Conservation (phyloP, 2,113 vertebrate genomes). For the Coptodon rendalli region DNA sequence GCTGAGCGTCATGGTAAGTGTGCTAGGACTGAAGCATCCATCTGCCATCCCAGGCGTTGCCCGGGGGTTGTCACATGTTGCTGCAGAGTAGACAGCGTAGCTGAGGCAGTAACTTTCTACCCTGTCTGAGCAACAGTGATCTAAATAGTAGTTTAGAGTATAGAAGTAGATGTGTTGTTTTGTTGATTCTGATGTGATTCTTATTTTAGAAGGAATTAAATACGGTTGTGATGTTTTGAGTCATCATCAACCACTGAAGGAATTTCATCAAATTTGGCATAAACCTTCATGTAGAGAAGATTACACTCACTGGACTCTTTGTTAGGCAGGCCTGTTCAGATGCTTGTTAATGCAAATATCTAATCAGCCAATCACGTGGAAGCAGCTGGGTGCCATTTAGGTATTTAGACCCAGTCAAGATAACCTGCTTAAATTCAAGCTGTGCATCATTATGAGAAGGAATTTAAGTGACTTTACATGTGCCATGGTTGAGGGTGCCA, state of each 20-base stretch:
- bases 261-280: background rate
- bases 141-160: background rate
- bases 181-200: background rate
- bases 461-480: background rate
- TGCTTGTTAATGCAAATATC: background rate
- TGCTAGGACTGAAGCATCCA: background rate
- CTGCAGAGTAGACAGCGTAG: conserved; percentile 1
- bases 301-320: background rate
- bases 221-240: background rate
- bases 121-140: background rate
- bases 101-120: background rate
- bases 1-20: conserved; percentile 60
- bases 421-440: background rate
- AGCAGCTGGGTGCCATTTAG: background rate
- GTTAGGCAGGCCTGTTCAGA: background rate
- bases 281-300: background rate
- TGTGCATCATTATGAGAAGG: background rate
- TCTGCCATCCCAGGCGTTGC: background rate
- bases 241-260: background rate
- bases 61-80: conserved; percentile 17
- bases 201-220: background rate
- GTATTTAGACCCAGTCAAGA: background rate
- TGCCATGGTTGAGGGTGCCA: background rate
- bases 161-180: conserved; percentile 4
- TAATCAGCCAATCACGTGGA: background rate